Conservation (phyloP, 2,797 vertebrate genomes). For the Spea hammondii region DNA sequence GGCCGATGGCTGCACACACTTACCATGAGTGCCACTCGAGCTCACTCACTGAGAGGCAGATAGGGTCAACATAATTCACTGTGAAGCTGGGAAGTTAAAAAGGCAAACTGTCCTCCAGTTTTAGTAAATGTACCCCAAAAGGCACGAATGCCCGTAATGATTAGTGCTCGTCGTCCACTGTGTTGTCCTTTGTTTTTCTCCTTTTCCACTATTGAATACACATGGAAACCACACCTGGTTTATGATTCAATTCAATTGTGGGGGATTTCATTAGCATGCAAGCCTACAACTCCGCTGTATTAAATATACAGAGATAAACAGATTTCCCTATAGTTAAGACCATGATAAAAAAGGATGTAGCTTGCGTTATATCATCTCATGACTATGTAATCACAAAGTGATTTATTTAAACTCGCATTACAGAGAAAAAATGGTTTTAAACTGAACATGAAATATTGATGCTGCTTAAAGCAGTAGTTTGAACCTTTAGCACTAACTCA, state of each 20-base stretch:
- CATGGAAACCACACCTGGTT: neutral
- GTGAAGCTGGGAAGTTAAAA: too few relatives aligned
- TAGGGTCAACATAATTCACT: too few relatives aligned
- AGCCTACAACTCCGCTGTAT: neutral
- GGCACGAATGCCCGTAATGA: too few relatives aligned
- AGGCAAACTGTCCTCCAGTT: too few relatives aligned
- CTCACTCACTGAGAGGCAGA: too few relatives aligned
- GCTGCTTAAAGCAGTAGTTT: conserved; percentile 6
- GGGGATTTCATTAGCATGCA: conserved; percentile 8
- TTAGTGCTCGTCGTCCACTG: too few relatives aligned
- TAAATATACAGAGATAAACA: neutral
- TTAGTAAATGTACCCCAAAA: too few relatives aligned
- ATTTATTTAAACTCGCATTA: conserved; percentile 19
- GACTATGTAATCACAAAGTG: neutral
- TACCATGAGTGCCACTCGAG: too few relatives aligned
- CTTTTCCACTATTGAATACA: neutral
- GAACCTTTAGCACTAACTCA: conserved; percentile 7
- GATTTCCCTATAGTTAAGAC: neutral
- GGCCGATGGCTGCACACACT: too few relatives aligned
- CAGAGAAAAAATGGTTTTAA: neutral
- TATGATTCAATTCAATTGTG: conserved; percentile 19
- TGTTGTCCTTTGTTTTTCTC: neutral
- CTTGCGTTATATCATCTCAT: conserved; percentile 23
- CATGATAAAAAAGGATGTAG: conserved; percentile 8
- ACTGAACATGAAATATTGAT: conserved; percentile 37